phyloP scores from a whole-genome alignment of 2,113 vertebrate genomes.

The Cebidichthys violaceus region DNA sequence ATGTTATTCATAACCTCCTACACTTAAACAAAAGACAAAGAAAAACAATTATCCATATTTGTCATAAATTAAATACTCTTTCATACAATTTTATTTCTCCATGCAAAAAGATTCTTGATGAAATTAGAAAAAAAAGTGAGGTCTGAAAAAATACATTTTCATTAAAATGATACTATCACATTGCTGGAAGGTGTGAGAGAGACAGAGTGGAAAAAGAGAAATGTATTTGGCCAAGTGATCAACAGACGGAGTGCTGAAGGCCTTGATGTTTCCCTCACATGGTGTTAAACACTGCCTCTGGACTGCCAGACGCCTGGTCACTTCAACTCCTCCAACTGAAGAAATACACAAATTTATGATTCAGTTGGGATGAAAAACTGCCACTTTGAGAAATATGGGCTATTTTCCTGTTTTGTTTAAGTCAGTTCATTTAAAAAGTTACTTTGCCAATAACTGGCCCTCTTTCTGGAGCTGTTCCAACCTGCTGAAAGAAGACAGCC shows the following conservation, averaged over 20 bases:
- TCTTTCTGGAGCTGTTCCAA: neutral
- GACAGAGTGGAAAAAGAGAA: slow-evolving; percentile 40
- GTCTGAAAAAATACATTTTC: slow-evolving; percentile 27
- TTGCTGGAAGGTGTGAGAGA: slow-evolving; percentile 68
- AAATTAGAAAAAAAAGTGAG: neutral
- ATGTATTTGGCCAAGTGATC: slow-evolving; percentile 67
- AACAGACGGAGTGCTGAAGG: slow-evolving; percentile 76
- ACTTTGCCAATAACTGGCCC: neutral
- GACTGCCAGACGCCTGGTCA: slow-evolving; percentile 72
- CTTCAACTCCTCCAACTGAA: slow-evolving; percentile 50
- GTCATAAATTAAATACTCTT: neutral
- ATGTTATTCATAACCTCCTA: slow-evolving; percentile 13
- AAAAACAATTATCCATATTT: neutral
- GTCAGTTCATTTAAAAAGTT: neutral
- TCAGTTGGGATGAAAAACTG: slow-evolving; percentile 30
- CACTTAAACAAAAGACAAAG: neutral
- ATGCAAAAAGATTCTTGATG: neutral
- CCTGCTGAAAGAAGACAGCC: no score
- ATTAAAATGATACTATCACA: slow-evolving; percentile 64
- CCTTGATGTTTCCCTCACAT: slow-evolving; percentile 70
- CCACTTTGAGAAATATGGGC: slow-evolving; percentile 7
- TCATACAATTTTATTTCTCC: neutral
- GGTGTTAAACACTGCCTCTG: slow-evolving; percentile 63
- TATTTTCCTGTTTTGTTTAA: slow-evolving; percentile 25
- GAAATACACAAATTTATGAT: slow-evolving; percentile 33